Evolutionary conservation across 2,888 invertebrate species (phyloP), one percentile per base, ranked within the genome.

Genomic region (Tetropium fuscum): DNA sequence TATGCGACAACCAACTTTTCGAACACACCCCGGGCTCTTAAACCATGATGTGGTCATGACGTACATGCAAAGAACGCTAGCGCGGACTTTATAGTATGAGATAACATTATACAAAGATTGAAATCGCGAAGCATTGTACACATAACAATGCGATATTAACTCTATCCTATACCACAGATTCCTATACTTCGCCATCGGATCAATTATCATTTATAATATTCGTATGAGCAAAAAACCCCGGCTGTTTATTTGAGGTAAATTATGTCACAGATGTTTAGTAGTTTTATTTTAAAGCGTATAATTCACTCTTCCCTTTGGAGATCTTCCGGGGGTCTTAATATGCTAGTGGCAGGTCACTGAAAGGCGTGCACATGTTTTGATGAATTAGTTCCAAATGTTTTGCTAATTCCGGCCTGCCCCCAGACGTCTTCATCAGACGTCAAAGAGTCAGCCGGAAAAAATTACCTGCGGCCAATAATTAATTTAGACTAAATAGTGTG

Each of bases 381-480:
- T 56, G 58, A 51, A 66, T 66, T 64, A 64, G 62, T 64, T 60
- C 60, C 64, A 62, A 62, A 64, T 64, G 66, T 64, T 59, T 54
- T 32, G 49, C 55, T 60, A 63, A 65, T 62, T 64, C 54, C 47
- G 56, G 58, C 56, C 61, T 55, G 51, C 53, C 59, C 51, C 41
- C 40, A 58, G 60, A 66, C 60, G 60, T 58, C 65, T 63, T 58
- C 65, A 64, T 66, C 60, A 48, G 19, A 49, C 51, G 44, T 54
- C 53, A 32, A 61, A 51, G 36, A 53, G 16, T 18, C 53, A 53
- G 44, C 27, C 15, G 19, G 20, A 43, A 62, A 62, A 56, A 56
- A 47, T 43, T 57, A 56, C 59, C 56, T 60, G 48, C 25, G 27
- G 47, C 45, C 47, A 57, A n/a, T n/a, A n/a, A 59, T 63, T 56